phyloP scores from a whole-genome alignment of 30 jellyfish, hydroid and myxozoan genomes.

The Hydractinia symbiolongicarpus region DNA sequence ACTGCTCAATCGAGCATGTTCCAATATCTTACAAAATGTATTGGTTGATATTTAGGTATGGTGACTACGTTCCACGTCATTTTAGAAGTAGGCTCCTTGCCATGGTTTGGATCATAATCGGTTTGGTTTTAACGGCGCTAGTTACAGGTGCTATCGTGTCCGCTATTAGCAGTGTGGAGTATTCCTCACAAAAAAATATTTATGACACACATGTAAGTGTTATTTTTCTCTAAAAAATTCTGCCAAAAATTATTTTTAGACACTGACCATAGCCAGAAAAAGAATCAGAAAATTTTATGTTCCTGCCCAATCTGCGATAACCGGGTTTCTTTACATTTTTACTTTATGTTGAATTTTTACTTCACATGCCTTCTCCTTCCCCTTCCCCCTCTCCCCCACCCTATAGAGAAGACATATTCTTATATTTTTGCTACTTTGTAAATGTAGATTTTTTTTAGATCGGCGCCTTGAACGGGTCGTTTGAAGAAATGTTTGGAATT shows the following conservation, averaged over 20 bases:
- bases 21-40: not conserved
- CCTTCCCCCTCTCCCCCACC: no score
- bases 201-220: not conserved
- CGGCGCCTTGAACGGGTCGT: constrained; percentile 25
- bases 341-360: no score
- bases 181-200: not conserved
- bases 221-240: no score
- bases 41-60: constrained; percentile 3
- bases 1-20: no score
- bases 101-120: not conserved
- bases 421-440: no score
- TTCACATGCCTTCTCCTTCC: no score
- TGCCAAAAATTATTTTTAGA: no score
- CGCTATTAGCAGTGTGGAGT: not conserved
- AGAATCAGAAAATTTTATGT: no score
- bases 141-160: not conserved
- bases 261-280: no score
- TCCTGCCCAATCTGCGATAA: no score
- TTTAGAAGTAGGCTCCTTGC: not conserved
- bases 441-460: not conserved
- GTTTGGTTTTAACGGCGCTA: not conserved
- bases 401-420: no score
- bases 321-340: no score
- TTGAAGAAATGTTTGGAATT: constrained; percentile 14
- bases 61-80: constrained; percentile 3